phyloP scores from a whole-genome alignment of 1,140 invertebrate genomes.

The Aphelenchoides fujianensis region DNA sequence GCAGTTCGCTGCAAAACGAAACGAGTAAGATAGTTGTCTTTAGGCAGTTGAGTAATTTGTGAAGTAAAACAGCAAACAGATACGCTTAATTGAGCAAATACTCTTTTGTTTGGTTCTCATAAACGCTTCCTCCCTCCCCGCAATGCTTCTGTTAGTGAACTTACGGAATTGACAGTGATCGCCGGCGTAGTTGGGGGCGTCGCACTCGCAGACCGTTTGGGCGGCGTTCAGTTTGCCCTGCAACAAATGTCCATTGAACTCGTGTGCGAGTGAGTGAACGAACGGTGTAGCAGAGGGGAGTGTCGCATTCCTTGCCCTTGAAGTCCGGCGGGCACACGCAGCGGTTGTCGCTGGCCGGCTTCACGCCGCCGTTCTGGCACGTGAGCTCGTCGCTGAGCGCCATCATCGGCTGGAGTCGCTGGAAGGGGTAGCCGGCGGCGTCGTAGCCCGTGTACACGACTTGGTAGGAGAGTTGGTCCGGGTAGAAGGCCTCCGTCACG shows the following conservation, averaged over 20 bases:
- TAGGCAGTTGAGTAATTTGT: too few species aligned
- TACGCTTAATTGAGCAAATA: too few species aligned
- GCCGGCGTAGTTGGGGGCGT: constrained; percentile 4
- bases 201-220: not conserved
- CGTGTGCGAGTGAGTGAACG: too few species aligned
- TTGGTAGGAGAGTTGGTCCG: constrained; percentile 7
- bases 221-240: not conserved
- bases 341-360: not conserved
- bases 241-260: too few species aligned
- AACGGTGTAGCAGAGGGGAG: too few species aligned
- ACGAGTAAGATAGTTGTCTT: not conserved
- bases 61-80: too few species aligned
- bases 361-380: constrained; percentile 9
- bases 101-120: too few species aligned
- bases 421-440: constrained; percentile 19
- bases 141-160: too few species aligned
- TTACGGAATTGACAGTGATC: constrained; percentile 1
- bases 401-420: not conserved
- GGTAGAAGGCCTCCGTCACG: not conserved
- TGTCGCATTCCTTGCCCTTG: too few species aligned
- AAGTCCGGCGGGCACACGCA: constrained; percentile 19
- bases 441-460: not conserved
- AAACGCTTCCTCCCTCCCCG: too few species aligned
- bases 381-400: not conserved
- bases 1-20: not conserved